phyloP scores from a whole-genome alignment of 1,140 invertebrate genomes.

The Lamellibrachia luymesi region DNA sequence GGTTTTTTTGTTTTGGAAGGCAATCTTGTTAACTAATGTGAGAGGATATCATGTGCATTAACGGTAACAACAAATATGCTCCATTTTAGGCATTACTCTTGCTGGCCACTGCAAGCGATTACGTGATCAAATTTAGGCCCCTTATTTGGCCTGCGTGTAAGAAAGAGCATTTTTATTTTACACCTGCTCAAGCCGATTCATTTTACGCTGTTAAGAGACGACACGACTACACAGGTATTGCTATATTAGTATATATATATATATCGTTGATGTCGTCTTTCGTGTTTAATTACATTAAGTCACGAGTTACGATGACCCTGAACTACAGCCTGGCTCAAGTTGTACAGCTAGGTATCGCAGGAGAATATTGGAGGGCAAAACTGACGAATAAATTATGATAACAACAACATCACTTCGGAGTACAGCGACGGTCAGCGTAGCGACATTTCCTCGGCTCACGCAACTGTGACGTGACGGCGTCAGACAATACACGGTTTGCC shows the following conservation, averaged over 20 bases:
- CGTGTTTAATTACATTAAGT: background rate
- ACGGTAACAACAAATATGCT: too few species aligned
- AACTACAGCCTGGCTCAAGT: background rate
- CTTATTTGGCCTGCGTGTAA: background rate
- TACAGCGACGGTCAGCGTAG: background rate
- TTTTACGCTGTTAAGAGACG: background rate
- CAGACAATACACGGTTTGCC: background rate
- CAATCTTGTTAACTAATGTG: too few species aligned
- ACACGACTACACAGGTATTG: background rate
- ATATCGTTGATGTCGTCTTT: background rate
- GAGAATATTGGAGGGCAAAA: background rate
- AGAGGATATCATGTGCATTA: too few species aligned
- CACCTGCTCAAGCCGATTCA: background rate
- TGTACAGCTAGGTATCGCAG: background rate
- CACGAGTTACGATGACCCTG: background rate
- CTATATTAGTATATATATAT: background rate
- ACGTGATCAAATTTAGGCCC: too few species aligned
- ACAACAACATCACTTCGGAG: background rate
- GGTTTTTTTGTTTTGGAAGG: too few species aligned
- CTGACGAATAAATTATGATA: conserved; percentile 5
- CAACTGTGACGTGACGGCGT: background rate
- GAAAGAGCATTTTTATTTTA: background rate
- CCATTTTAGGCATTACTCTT: too few species aligned
- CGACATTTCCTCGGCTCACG: background rate
- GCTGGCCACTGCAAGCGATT: too few species aligned